Conservation (phyloP, 2,113 vertebrate genomes). For the Eudorcas thomsonii region DNA sequence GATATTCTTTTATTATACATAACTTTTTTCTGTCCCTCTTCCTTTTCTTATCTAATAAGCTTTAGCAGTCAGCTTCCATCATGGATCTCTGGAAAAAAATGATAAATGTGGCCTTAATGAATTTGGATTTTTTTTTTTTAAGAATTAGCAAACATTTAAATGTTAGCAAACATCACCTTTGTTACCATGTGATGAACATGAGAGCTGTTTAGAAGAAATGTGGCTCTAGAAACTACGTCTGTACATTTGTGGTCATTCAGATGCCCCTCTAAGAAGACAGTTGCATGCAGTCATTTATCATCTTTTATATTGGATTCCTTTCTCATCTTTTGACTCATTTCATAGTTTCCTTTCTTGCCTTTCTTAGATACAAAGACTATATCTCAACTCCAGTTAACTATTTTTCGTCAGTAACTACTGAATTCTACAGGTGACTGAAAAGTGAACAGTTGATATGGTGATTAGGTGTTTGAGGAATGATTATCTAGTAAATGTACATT, state of each 20-base stretch:
- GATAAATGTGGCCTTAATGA: constrained; percentile 39
- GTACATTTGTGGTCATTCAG: neutral
- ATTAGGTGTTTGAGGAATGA: constrained; percentile 5
- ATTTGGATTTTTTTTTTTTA: neutral
- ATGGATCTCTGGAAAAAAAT: neutral
- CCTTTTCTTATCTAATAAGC: neutral
- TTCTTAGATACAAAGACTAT: constrained; percentile 20
- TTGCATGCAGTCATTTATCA: neutral
- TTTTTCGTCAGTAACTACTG: neutral
- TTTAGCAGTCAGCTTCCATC: constrained; percentile 14
- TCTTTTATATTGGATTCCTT: constrained; percentile 42
- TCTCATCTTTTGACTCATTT: constrained; percentile 27
- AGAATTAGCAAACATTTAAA: constrained; percentile 22
- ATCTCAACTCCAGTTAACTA: neutral
- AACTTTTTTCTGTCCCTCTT: neutral
- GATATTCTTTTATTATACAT: neutral
- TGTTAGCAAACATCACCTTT: neutral
- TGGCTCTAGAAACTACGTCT: constrained; percentile 3
- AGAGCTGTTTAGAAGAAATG: neutral
- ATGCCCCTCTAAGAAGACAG: constrained; percentile 7
- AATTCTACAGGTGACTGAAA: constrained; percentile 16
- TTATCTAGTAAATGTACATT: neutral
- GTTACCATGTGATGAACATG: neutral
- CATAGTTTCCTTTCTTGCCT: constrained; percentile 27
- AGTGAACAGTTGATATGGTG: neutral